Base-by-base conservation (phyloP, 2,888 invertebrate genomes). In the Morinoia aosen region DNA sequence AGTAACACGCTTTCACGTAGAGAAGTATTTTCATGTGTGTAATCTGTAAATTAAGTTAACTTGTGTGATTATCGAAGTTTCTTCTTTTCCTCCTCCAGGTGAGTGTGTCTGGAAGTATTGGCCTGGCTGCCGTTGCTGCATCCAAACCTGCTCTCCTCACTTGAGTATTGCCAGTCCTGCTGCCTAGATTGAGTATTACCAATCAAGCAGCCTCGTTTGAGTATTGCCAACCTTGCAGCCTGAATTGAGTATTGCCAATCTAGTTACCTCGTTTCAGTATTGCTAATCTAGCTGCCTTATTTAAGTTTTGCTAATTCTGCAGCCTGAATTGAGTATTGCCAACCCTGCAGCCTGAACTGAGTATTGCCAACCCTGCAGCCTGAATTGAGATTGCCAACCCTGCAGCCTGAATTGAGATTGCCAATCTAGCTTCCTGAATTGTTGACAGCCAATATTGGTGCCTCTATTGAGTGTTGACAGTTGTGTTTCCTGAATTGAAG, bases 111-210 rank as follows among this genome's bases (percentile, higher is more conserved):
- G 90, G 39, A 76, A 40, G 12, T 48, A 11, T 90, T 39, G 90
- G 90, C 90, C 90, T 90, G 39, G 90, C 33, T 16, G 39, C 90
- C 33, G 90, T 40, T 90, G 90, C 76, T 90, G 90, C 90, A 90
- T 19, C 40, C 39, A 48, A 39, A 40, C 40, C 90, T 90, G 90
- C 76, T n/a, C 76, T 16, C 76, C 33, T 76, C 33, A 76, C 25
- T 76, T 76, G 76, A 76, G 33, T 76, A 76, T 76, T 76, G 76
- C 76, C 76, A 76, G 25, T 76, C 76, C 76, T 76, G 76, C 76
- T 33, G 33, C 76, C 76, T 76, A 16, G 25, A 33, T 76, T 76
- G 76, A 76, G 76, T 76, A 76, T 33, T 76, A 33, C 76, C 76
- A 76, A 76, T 76, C 76, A 10, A 25, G 25, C 76, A 16, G 33